Evolutionary conservation across 2,113 vertebrate species (phyloP), one percentile per base, ranked within the genome.

Genomic region (Phaethornis superciliosus): DNA sequence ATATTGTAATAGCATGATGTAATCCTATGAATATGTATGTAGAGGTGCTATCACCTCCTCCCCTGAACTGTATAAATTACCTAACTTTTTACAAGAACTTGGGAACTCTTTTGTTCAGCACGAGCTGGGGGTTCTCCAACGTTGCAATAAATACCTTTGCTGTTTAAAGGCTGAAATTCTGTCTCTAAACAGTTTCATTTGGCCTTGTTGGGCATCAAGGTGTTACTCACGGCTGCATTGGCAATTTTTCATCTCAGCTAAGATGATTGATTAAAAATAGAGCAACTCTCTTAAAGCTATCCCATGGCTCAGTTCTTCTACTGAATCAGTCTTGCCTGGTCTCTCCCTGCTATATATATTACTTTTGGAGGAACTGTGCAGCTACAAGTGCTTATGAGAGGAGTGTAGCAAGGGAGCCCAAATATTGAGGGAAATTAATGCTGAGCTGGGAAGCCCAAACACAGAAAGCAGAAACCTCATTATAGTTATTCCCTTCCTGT

Each of bases 381-480:
- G 56, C n/a, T 60, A 7, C 0, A 0, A 78, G 15, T 51, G 21
- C 32, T 78, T 70, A 12, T 0, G 0, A 79, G 70, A 78, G 35
- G 30, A 32, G 23, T 23, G n/a, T 20, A 35, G 58, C 68, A 80
- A 46, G 54, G 67, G 26, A 90, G 9, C 13, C 33, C 59, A 65
- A 26, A 14, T 78, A 35, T 1, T 70, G 58, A 59, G 33, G 27
- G 60, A 80, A 35, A 54, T 27, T 52, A 77, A 30, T n/a, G 32
- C 2, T 49, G 58, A 88, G 12, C 67, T 94, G 40, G 10, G 56
- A 88, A 82, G 24, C 58, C 28, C 2, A 1, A 56, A 60, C 11
- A 65, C 24, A 21, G 9, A 54, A 59, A 77, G 35, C 51, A 49
- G 19, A 80, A 90, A 56, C 2, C 19, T 83, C 27, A 51, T 30